phyloP scores from a whole-genome alignment of 2,797 vertebrate species.

The Squalus acanthias region DNA sequence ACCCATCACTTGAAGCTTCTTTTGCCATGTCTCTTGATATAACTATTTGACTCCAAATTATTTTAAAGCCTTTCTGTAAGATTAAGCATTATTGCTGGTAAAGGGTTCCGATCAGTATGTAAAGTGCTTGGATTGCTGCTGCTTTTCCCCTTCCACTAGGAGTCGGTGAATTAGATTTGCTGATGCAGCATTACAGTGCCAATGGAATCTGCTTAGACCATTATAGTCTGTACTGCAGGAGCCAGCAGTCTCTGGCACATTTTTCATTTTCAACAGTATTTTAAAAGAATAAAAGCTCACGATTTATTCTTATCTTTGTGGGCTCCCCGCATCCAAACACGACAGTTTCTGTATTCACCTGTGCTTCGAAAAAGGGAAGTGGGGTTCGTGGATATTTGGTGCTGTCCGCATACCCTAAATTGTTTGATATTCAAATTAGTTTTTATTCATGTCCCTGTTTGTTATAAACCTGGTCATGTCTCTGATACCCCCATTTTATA shows the following conservation, averaged over 20 bases:
- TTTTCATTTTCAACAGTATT: background rate
- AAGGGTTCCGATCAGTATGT: background rate
- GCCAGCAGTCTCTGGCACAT: background rate
- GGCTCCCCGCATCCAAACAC: background rate
- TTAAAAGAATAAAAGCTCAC: background rate
- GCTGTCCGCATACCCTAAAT: background rate
- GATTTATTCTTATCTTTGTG: background rate
- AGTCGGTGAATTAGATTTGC: background rate
- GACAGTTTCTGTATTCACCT: background rate
- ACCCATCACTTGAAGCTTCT: background rate
- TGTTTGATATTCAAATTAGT: background rate
- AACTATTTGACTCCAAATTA: background rate
- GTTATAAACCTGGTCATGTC: background rate
- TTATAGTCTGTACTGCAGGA: background rate
- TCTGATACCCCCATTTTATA: background rate
- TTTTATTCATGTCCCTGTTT: background rate
- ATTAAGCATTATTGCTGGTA: background rate
- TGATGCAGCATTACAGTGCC: background rate
- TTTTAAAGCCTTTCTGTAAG: background rate
- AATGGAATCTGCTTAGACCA: background rate
- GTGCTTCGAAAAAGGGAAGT: background rate
- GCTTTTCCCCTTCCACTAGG: background rate
- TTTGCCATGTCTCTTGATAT: background rate
- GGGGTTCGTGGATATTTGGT: background rate
- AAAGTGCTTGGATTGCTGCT: background rate